Evolutionary conservation across 2,113 vertebrate genomes (phyloP), one percentile per base, ranked within the genome.

Genomic region (Merops nubicus): DNA sequence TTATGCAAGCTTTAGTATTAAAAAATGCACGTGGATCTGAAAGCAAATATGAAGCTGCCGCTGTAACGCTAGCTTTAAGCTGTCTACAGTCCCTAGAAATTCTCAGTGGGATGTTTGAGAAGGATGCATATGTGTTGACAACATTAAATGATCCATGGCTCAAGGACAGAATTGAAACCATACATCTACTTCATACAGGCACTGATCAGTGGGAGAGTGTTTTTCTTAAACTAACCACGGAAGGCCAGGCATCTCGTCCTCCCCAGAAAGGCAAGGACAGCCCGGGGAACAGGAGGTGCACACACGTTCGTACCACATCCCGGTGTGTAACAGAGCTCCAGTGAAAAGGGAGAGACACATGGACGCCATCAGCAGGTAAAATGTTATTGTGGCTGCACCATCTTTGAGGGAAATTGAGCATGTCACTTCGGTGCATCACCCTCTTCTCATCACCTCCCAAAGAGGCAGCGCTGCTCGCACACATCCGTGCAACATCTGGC

Each of bases 91-190:
- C 80, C 89, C 95, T 57, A 68, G 93, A 82, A 92, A 97, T 93
- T 93, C 97, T 95, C 93, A 88, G 88, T 95, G 91, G 96, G 96
- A 96, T 96, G 93, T 97, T 93, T 97, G 93, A 96, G 82, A 79
- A 90, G 91, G 90, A 95, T 88, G 93, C 84, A 76, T 94, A 78
- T 87, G 84, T 95, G 94, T 97, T 96, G 94, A 96, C 83, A 96
- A 96, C 95, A 91, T 96, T 94, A 95, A 96, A 95, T 96, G 97
- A 95, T 96, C 95, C 88, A 94, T 95, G 88, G 85, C 81, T 96
- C 94, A 88, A 94, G 96, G 97, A 97, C 81, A 96, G 95, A 93
- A 94, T 84, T 89, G 87, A 94, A 94, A 95, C 83, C 85, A 92
- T 85, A 92, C 90, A 86, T 96, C 96, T 97, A 63, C 86, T 95